Conservation (phyloP, 2,797 vertebrate species). For the Pristis pectinata region DNA sequence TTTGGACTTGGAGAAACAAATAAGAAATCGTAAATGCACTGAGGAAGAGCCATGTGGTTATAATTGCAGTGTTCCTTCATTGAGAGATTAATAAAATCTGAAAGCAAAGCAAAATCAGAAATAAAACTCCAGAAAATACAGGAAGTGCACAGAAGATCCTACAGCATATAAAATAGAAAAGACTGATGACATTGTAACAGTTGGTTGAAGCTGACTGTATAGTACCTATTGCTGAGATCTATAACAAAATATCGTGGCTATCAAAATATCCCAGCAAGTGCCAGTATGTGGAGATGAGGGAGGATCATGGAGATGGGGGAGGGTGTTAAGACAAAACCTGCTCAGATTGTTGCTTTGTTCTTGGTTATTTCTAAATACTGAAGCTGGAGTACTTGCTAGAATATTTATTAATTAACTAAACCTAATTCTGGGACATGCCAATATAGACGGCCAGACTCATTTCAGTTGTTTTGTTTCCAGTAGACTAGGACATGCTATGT, state of each 20-base stretch:
- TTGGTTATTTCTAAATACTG: background rate
- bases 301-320: background rate
- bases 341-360: background rate
- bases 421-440: background rate
- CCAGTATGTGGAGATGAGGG: background rate
- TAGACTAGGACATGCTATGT: background rate
- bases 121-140: background rate
- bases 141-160: background rate
- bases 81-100: background rate
- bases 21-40: constrained; percentile 3
- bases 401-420: background rate
- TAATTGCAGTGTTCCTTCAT: background rate
- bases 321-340: background rate
- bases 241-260: too few species aligned
- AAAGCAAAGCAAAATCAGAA: background rate
- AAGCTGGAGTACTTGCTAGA: background rate
- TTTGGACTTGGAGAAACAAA: constrained; percentile 24
- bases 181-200: background rate
- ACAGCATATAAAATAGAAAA: background rate
- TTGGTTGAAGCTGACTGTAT: background rate
- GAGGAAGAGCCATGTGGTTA: background rate
- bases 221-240: background rate
- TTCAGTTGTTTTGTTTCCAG: background rate
- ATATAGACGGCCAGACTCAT: background rate
- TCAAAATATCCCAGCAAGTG: background rate